Percentiles rank a stretch among this genome's conserved stretches.
Evolutionary conservation across 2,797 vertebrate species (phyloP).

Genomic region (Mergus octosetaceus): DNA sequence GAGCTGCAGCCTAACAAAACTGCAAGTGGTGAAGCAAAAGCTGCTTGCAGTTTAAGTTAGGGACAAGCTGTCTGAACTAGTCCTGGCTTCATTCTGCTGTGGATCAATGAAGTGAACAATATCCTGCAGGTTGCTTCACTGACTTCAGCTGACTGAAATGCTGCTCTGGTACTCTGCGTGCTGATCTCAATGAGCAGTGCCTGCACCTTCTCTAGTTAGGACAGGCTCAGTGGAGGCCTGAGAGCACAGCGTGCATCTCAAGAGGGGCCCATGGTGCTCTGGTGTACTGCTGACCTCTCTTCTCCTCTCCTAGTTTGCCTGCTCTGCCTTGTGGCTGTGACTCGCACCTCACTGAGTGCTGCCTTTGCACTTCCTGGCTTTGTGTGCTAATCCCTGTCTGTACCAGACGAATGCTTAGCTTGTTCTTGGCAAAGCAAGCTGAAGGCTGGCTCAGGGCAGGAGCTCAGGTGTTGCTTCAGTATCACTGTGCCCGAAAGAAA

Average conservation of each 20-base stretch:
- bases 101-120: not conserved
- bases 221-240: not conserved
- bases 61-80: not conserved
- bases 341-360: not conserved
- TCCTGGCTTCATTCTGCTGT: not conserved
- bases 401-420: not conserved
- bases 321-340: not conserved
- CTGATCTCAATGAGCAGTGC: not conserved
- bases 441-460: not conserved
- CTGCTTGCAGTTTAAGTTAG: not conserved
- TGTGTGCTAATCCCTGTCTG: not conserved
- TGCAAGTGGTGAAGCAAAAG: not conserved
- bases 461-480: not conserved
- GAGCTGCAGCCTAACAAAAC: not conserved
- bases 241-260: not conserved
- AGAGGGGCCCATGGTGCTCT: not conserved
- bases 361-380: not conserved
- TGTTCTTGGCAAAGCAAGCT: not conserved
- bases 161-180: not conserved
- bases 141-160: not conserved
- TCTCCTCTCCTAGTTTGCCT: not conserved
- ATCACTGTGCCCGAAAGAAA: not conserved
- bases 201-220: not conserved
- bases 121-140: not conserved
- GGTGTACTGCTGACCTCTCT: not conserved